A percentile compares a stretch with the other conserved stretches of the same genome.
phyloP scores from a whole-genome alignment of 2,797 vertebrate genomes.

The Malurus splendens region DNA sequence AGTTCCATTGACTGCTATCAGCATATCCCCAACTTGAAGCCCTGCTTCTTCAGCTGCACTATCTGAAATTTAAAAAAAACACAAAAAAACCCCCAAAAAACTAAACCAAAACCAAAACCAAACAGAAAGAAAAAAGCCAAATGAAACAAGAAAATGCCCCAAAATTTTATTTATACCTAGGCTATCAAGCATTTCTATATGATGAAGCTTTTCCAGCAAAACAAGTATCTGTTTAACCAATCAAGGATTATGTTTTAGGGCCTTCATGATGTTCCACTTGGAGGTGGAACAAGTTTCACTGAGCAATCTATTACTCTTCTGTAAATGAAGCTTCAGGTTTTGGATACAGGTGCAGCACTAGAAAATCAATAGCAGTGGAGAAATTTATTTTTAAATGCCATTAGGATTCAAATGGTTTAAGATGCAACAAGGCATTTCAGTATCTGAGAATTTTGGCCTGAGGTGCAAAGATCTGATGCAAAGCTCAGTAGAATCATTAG shows the following conservation, averaged over 20 bases:
- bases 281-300: neutral
- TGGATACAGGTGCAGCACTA: neutral
- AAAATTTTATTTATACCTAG: neutral
- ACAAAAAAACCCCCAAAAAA: neutral
- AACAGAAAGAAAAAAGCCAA: neutral
- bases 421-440: neutral
- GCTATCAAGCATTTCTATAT: neutral
- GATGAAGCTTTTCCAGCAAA: neutral
- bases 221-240: neutral
- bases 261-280: rapidly evolving
- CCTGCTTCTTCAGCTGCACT: conserved; percentile 87
- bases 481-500: neutral
- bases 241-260: neutral
- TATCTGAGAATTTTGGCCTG: neutral
- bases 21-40: conserved; percentile 83
- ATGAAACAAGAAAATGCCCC: too few species aligned
- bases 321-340: neutral
- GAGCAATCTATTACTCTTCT: neutral
- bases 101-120: neutral
- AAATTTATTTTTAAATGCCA: too few species aligned
- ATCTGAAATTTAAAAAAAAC: conserved; percentile 67
- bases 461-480: neutral
- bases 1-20: conserved; percentile 88
- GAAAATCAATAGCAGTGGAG: neutral
- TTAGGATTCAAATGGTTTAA: too few species aligned